Evolutionary conservation across 37 sponge, comb jelly and placozoan species (phyloP), one percentile per base, ranked within the genome.

Genomic region (Crambe crambe): DNA sequence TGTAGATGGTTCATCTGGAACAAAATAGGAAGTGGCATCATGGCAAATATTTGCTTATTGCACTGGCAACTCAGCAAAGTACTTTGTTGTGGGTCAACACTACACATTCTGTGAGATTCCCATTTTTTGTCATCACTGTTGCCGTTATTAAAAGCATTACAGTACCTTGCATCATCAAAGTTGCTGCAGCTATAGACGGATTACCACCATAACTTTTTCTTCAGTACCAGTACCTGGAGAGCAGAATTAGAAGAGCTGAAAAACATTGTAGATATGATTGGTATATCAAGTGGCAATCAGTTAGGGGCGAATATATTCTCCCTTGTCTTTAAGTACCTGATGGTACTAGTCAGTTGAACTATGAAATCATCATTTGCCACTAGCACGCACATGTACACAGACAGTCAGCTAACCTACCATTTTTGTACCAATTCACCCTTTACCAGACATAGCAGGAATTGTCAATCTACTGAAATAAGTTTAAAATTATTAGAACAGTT

Each of bases 11-110:
- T 8, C 8, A 12, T 47, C 6, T 8, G 12, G 69, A 31, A 68
- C 37, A 37, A 34, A 32, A 31, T 68, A 32, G 69, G 37, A 68
- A 47, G 12, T 47, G 6, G 39, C n/a, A n/a, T n/a, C n/a, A n/a
- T 37, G 39, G 36, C 40, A 37, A 68, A 34, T 37, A 35, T 36
- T 36, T 26, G 26, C 3, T 71, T 2, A 71, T 25, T 42, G 2
- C 9, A n/a, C n/a, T 26, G 57, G 42, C 61, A 60, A 41, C 34
- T 76, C 76, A 76, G 76, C 36, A 76, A 76, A 76, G 76, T 76
- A 76, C 76, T 76, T 76, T 76, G 74, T 56, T n/a, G n/a, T n/a
- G 22, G 41, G 76, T 76, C 76, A 76, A 40, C 76, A 76, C 42
- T 3, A 56, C 37, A 37, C 15, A 30, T 3, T 76, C 76, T 26